Percentiles rank a stretch among this genome's conserved stretches.
Evolutionary conservation across 2,113 vertebrate genomes (phyloP).

Genomic region (Neogale vison): DNA sequence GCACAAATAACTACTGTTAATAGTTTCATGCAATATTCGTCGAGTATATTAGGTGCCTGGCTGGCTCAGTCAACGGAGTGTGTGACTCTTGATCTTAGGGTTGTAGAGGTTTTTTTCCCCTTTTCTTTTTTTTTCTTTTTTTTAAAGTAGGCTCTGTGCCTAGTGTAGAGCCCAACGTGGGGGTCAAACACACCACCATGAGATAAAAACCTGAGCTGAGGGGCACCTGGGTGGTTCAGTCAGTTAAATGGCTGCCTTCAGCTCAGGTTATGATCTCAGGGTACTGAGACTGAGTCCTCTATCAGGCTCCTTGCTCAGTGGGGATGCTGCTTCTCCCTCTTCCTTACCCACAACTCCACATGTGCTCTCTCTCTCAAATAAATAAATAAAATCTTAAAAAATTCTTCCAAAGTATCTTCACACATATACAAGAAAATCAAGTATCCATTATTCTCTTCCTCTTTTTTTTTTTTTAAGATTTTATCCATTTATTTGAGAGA

Average conservation of each 20-base stretch:
- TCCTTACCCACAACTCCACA: background rate
- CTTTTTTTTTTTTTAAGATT: too few species aligned
- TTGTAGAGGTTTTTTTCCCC: background rate
- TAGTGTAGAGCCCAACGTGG: background rate
- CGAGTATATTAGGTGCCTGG: background rate
- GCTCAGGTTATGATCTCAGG: background rate
- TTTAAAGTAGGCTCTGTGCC: background rate
- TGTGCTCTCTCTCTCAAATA: background rate
- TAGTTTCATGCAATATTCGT: background rate
- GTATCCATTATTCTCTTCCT: background rate
- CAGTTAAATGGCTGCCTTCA: background rate
- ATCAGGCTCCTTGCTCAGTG: background rate
- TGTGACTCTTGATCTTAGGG: background rate
- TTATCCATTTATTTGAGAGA: too few species aligned
- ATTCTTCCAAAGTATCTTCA: background rate
- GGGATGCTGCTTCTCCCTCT: background rate
- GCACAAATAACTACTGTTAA: background rate
- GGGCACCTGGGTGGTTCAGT: background rate
- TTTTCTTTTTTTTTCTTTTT: background rate
- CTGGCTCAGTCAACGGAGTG: background rate
- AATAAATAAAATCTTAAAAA: background rate
- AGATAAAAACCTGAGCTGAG: background rate
- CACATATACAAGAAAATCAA: constrained; percentile 18
- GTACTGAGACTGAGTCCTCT: background rate
- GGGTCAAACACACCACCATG: background rate